phyloP scores from a whole-genome alignment of 2,797 vertebrate genomes.

The Amphiprion clarkii region DNA sequence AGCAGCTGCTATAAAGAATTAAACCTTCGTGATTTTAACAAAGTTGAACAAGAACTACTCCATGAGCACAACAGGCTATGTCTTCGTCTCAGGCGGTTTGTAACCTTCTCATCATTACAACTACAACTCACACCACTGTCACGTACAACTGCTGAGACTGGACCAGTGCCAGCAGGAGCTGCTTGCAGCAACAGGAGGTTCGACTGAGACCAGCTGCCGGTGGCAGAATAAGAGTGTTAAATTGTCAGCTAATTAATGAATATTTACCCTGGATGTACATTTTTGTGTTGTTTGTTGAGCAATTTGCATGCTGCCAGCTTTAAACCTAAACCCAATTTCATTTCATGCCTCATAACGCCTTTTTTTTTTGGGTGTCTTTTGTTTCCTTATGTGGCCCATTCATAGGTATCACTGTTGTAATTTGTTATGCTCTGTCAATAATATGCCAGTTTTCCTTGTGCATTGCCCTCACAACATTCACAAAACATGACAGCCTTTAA shows the following conservation, averaged over 20 bases:
- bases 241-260: constrained; percentile 10
- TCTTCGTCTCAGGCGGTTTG: too few relatives aligned
- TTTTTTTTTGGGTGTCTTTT: constrained; percentile 24
- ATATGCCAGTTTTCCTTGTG: not conserved
- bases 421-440: constrained; percentile 27
- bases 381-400: constrained; percentile 16
- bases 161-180: not conserved
- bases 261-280: constrained; percentile 8
- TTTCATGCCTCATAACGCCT: constrained; percentile 30
- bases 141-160: not conserved
- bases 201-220: not conserved
- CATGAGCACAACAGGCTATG: too few relatives aligned
- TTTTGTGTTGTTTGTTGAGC: constrained; percentile 10
- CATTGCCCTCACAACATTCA: not conserved
- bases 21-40: too few relatives aligned
- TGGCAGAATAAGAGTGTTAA: constrained; percentile 5
- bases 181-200: not conserved
- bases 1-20: too few relatives aligned
- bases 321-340: constrained; percentile 14
- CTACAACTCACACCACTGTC: too few relatives aligned
- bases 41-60: too few relatives aligned
- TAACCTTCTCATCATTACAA: too few relatives aligned
- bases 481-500: constrained; percentile 9
- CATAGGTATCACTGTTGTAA: constrained; percentile 10
- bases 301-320: constrained; percentile 3